Evolutionary conservation across 1,140 invertebrate genomes (phyloP).

Genomic region (Notospermus geniculatus): DNA sequence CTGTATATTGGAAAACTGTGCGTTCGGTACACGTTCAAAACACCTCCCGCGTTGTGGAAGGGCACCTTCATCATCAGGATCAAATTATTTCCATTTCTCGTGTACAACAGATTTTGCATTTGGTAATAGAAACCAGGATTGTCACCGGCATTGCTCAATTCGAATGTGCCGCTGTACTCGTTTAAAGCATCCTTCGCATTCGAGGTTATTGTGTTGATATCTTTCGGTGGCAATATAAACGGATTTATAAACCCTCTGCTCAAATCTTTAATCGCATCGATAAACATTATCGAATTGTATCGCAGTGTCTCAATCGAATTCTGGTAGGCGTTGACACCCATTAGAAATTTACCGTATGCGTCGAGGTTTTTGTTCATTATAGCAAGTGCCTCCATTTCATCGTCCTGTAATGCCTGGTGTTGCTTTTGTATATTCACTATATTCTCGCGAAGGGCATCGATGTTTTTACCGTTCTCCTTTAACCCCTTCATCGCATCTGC

Average conservation of each 20-base stretch:
- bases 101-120: conserved; percentile 11
- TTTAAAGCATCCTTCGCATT: not conserved
- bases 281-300: conserved; percentile 5
- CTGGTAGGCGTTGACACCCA: conserved; percentile 7
- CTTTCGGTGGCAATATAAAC: conserved; percentile 4
- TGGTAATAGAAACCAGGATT: conserved; percentile 10
- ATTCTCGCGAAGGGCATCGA: conserved; percentile 1
- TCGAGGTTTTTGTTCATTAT: conserved; percentile 6
- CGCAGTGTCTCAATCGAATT: conserved; percentile 8
- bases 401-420: conserved; percentile 4
- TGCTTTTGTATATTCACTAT: conserved; percentile 7
- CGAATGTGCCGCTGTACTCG: conserved; percentile 2
- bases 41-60: conserved; percentile 5
- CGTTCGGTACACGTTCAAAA: conserved; percentile 1
- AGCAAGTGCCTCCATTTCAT: conserved; percentile 6
- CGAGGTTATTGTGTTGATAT: not conserved
- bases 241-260: conserved; percentile 6
- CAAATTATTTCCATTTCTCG: conserved; percentile 9
- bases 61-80: conserved; percentile 10
- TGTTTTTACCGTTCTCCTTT: conserved; percentile 10
- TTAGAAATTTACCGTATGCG: conserved; percentile 11
- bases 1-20: conserved; percentile 9
- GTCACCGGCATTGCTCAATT: conserved; percentile 6
- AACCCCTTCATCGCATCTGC: conserved; percentile 8
- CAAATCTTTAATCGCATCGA: conserved; percentile 10